Evolutionary conservation across 2,888 invertebrate genomes (phyloP), one percentile per base, ranked within the genome.

Genomic region (Limenitis camilla): DNA sequence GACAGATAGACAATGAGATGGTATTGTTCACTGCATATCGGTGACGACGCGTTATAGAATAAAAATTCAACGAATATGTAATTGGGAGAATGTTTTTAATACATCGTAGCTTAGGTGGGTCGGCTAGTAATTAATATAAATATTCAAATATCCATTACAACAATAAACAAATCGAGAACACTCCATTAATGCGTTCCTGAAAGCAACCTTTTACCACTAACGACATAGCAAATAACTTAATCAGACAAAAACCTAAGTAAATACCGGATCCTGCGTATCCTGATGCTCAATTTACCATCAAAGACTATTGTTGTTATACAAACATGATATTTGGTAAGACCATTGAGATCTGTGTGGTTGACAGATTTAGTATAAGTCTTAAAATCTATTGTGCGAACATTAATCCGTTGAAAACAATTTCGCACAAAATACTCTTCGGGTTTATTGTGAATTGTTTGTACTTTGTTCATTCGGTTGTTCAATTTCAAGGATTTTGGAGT

Each of bases 281-380:
- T 33, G 52, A 55, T 52, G 55, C 40, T 55, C 55, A 52, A 58
- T 52, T 55, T 49, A 33, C 47, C 32, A 38, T 33, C 43, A 52
- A 39, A 52, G 19, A 45, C 41, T 35, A 52, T 55, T 50, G 49
- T 53, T 50, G 46, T 11, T 44, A 45, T 60, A 68, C 68, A 78
- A 81, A 81, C 75, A 76, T 69, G 69, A 72, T 79, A 78, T 81
- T 78, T 75, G 76, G 70, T 68, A 71, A 66, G 71, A 72, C 72
- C 74, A 78, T 83, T 81, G 78, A 82, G 68, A 67, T 65, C 66
- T 68, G 68, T 82, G 81, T 69, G 69, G 70, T 67, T 81, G 82
- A 81, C 81, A 80, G 78, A 69, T 71, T 39, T 47, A 33, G 64
- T 71, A 77, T 73, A 79, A 78, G 69, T 67, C 67, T 60, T 58